These are phyloP conservation scores for Drosophila buzzatii DNA, from an alignment of 2,888 invertebrate species.

Conservation along the genomic window DNA sequence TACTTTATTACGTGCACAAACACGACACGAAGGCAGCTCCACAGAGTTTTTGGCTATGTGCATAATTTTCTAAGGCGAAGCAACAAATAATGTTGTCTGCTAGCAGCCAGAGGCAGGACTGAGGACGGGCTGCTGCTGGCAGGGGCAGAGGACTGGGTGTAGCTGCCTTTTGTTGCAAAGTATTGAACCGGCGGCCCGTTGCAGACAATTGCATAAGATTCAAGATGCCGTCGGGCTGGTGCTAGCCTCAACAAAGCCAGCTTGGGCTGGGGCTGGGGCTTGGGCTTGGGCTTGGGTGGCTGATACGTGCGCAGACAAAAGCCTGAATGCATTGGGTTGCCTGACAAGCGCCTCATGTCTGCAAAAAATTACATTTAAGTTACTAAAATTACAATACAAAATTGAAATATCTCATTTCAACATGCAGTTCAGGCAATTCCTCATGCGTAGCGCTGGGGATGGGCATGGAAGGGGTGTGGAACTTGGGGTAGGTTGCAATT, in stretches of 20 bases:
- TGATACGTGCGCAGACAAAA: constrained; percentile 48
- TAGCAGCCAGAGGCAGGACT: background rate
- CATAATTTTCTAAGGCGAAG: constrained; percentile 67
- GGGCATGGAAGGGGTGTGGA: too few species aligned
- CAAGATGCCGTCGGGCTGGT: background rate
- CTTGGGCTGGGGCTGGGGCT: background rate
- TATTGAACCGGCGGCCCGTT: constrained; percentile 43
- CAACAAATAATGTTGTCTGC: constrained; percentile 57
- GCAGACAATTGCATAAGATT: constrained; percentile 44
- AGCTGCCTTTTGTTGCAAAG: constrained; percentile 41
- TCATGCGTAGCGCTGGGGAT: constrained; percentile 57
- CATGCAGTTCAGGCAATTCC: constrained; percentile 64
- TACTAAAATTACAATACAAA: constrained; percentile 75
- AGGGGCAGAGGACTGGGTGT: too few species aligned
- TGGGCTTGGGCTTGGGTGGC: background rate
- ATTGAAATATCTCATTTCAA: constrained; percentile 80
- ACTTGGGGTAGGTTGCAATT: constrained; percentile 33
- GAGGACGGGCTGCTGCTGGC: too few species aligned
- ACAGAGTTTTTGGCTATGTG: constrained; percentile 51
- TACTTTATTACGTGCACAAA: constrained; percentile 58
- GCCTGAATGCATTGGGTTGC: constrained; percentile 21
- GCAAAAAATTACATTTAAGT: constrained; percentile 75
- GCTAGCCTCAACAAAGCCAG: constrained; percentile 13
- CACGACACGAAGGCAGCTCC: constrained; percentile 35
- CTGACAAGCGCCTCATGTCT: constrained; percentile 61